These are phyloP conservation scores for Emys orbicularis DNA, from an alignment of 2,797 vertebrate species.

Conservation along the genomic window DNA sequence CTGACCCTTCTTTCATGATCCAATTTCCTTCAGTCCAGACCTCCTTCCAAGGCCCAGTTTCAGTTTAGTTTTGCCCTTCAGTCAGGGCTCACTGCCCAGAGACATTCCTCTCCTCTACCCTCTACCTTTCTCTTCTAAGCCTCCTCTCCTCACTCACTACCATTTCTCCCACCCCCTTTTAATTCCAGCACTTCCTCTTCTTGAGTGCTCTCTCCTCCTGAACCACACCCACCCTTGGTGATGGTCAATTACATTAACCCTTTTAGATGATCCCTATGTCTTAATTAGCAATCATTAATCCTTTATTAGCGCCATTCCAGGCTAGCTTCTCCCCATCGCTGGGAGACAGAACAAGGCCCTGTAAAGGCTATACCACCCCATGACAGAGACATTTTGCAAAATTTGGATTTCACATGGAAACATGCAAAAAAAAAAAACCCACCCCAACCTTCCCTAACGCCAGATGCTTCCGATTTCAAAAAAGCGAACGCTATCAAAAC, in stretches of 20 bases:
- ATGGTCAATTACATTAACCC: too few relatives aligned
- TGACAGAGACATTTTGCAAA: neutral
- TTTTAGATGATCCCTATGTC: too few relatives aligned
- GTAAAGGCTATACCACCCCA: neutral
- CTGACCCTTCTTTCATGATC: neutral
- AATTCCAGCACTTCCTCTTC: neutral
- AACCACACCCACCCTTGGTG: neutral
- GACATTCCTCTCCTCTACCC: neutral
- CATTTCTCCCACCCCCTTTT: neutral
- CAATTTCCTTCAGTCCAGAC: neutral
- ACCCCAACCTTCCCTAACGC: neutral
- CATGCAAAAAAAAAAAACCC: neutral
- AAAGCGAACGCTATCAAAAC: neutral
- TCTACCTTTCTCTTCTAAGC: neutral
- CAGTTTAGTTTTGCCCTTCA: neutral
- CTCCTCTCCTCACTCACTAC: neutral
- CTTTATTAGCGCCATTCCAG: neutral
- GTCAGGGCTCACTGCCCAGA: neutral
- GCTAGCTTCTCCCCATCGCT: neutral
- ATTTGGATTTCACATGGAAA: neutral
- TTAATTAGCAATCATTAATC: too few relatives aligned
- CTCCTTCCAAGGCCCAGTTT: neutral
- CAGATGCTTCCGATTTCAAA: neutral
- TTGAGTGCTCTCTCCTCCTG: neutral
- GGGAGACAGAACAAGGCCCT: neutral